phyloP scores from a whole-genome alignment of 2,888 invertebrate species.

The Suillia variegata region DNA sequence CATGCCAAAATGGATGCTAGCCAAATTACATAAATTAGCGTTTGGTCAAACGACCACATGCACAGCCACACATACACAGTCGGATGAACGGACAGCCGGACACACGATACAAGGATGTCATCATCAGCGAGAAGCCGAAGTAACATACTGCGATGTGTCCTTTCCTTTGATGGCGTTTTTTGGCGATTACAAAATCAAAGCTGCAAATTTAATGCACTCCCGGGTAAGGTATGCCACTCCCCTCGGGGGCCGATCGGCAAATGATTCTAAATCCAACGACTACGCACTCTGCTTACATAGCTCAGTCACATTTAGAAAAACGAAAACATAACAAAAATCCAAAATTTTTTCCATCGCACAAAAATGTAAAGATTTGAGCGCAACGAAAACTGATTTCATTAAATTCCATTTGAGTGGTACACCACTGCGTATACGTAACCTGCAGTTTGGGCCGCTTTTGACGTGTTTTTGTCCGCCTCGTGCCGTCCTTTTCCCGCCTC shows the following conservation, averaged over 20 bases:
- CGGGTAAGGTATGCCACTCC: no score
- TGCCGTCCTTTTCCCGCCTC: no score
- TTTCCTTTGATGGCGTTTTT: neutral
- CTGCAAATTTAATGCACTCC: conserved; percentile 48
- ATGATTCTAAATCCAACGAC: conserved; percentile 29
- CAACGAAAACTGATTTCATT: conserved; percentile 15
- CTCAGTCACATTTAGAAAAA: neutral
- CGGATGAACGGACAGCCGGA: conserved; percentile 30
- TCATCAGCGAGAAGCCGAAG: no score
- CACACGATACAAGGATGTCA: neutral
- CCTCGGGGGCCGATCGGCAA: no score
- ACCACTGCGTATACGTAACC: conserved; percentile 52
- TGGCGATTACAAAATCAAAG: conserved; percentile 38
- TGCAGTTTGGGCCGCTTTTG: conserved; percentile 39
- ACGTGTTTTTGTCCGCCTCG: conserved; percentile 6
- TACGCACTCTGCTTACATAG: conserved; percentile 30
- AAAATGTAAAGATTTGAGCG: conserved; percentile 15
- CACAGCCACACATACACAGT: conserved; percentile 32
- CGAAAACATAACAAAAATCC: conserved; percentile 5
- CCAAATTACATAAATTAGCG: conserved; percentile 26
- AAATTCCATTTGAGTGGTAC: conserved; percentile 29
- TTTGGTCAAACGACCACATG: neutral
- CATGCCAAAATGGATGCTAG: conserved; percentile 36
- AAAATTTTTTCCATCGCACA: no score
- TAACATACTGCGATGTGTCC: no score